Percentiles rank a stretch among this genome's conserved stretches.
Evolutionary conservation across 2,888 invertebrate genomes (phyloP).

Genomic region (Julus scanicus): DNA sequence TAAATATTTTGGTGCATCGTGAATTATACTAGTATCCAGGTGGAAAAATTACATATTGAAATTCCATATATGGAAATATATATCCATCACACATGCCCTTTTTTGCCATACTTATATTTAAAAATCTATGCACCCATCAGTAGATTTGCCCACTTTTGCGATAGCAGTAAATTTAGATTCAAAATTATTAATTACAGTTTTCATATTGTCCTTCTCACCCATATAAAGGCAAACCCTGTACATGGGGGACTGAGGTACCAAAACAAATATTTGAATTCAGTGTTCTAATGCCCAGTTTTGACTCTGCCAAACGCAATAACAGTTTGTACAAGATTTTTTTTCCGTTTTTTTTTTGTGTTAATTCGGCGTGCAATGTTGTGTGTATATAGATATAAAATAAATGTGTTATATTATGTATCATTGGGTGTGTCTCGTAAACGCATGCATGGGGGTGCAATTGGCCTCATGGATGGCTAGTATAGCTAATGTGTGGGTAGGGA

Average conservation of each 20-base stretch:
- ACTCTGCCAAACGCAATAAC: conserved; percentile 19
- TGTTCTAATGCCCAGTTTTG: not conserved
- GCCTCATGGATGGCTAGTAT: not conserved
- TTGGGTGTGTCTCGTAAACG: not conserved
- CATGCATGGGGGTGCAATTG: conserved; percentile 19
- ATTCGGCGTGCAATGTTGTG: conserved; percentile 19
- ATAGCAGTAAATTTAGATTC: not conserved
- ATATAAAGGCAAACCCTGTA: not conserved
- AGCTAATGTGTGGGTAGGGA: no score
- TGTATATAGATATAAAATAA: conserved; percentile 19
- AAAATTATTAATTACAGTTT: conserved; percentile 19
- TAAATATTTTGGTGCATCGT: no score
- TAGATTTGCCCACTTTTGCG: not conserved
- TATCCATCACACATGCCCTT: no score
- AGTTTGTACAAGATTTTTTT: conserved; percentile 19
- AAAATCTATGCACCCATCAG: no score
- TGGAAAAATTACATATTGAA: no score
- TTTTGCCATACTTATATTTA: no score
- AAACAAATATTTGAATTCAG: conserved; percentile 1
- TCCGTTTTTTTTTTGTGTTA: not conserved
- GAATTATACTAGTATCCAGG: no score
- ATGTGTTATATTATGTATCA: conserved; percentile 19
- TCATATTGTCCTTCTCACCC: not conserved
- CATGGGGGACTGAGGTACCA: not conserved
- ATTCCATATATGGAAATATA: no score